Evolutionary conservation across 2,113 vertebrate genomes (phyloP).

Genomic region (Lophius piscatorius): DNA sequence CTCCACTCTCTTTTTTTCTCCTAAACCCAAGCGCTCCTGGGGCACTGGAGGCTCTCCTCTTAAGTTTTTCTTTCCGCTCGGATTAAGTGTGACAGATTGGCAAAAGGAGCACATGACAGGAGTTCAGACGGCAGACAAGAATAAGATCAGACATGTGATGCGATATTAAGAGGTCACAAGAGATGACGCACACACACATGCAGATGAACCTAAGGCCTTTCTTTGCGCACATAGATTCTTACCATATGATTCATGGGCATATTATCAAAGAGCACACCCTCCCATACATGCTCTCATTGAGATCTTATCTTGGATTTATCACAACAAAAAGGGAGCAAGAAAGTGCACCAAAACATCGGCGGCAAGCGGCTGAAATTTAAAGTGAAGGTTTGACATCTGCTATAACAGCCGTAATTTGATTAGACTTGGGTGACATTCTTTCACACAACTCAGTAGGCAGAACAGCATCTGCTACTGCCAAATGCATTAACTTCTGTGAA

Average conservation of each 20-base stretch:
- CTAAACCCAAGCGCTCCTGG: conserved; percentile 59
- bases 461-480: conserved; percentile 71
- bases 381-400: conserved; percentile 78
- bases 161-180: conserved; percentile 82
- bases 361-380: conserved; percentile 60
- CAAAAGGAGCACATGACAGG: conserved; percentile 81
- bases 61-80: conserved; percentile 70
- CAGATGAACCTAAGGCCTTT: conserved; percentile 34
- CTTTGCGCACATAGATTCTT: conserved; percentile 51
- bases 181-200: conserved; percentile 47
- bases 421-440: conserved; percentile 77
- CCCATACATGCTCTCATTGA: conserved; percentile 17
- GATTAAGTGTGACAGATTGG: conserved; percentile 83
- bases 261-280: conserved; percentile 36
- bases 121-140: conserved; percentile 80
- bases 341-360: conserved; percentile 62
- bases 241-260: conserved; percentile 59
- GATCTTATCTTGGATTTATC: conserved; percentile 58
- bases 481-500: conserved; percentile 67
- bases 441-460: conserved; percentile 61
- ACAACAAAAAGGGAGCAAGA: conserved; percentile 40
- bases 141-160: conserved; percentile 83
- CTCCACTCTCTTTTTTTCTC: conserved; percentile 33
- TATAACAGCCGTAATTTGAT: conserved; percentile 78
- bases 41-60: conserved; percentile 65